Conservation (phyloP, 2,888 invertebrate genomes). For the Drosophila planitibia region DNA sequence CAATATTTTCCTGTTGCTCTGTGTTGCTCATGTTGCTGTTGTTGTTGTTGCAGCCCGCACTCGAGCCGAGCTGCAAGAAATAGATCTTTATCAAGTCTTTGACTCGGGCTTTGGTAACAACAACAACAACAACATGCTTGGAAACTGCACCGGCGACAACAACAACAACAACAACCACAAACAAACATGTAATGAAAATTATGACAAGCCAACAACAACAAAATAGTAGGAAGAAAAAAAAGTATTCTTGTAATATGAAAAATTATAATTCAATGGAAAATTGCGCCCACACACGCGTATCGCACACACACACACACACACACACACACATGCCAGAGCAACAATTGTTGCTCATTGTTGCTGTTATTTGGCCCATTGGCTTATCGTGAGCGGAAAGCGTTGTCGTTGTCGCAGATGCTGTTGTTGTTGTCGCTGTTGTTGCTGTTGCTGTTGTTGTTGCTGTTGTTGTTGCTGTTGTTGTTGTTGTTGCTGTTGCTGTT, state of each 20-base stretch:
- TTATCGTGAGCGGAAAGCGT: constrained; percentile 70
- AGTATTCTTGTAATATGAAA: constrained; percentile 56
- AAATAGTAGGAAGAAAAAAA: constrained; percentile 16
- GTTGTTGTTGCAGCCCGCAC: constrained; percentile 62
- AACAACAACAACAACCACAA: constrained; percentile 50
- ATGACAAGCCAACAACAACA: constrained; percentile 71
- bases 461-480: constrained; percentile 49
- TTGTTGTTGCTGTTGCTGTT: constrained; percentile 36
- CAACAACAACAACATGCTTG: constrained; percentile 47
- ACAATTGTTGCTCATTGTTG: constrained; percentile 48
- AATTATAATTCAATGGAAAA: constrained; percentile 79
- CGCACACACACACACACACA: constrained; percentile 37
- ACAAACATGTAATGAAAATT: constrained; percentile 79
- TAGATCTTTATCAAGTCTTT: constrained; percentile 78
- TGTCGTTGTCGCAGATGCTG: constrained; percentile 49
- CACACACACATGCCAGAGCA: constrained; percentile 10
- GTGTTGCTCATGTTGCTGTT: constrained; percentile 34
- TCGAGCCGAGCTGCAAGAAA: constrained; percentile 44
- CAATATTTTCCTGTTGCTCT: constrained; percentile 63
- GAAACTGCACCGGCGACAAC: constrained; percentile 32
- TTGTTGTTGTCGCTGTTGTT: constrained; percentile 29
- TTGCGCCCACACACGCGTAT: constrained; percentile 72
- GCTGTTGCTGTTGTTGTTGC: constrained; percentile 56
- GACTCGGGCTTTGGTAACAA: constrained; percentile 64
- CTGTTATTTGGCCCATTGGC: constrained; percentile 46